Conservation (phyloP, 2,797 vertebrate species). For the Darevskia mixta region DNA sequence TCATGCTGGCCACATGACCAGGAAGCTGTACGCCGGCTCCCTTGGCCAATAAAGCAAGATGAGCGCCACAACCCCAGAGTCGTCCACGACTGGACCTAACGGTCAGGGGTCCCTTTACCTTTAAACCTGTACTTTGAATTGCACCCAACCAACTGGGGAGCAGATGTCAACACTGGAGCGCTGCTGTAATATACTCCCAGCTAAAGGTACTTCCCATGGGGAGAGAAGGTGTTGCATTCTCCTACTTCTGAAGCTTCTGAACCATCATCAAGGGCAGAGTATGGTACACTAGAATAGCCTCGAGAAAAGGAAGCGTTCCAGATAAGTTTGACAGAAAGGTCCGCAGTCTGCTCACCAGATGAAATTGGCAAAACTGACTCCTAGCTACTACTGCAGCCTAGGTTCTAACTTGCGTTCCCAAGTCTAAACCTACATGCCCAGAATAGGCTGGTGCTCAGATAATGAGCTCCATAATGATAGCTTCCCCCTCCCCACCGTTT, state of each 20-base stretch:
- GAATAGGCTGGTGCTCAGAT: too few species aligned
- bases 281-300: neutral
- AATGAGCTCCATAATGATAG: too few species aligned
- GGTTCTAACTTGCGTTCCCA: neutral
- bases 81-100: too few species aligned
- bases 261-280: neutral
- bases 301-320: neutral
- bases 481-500: too few species aligned
- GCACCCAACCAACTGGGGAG: neutral
- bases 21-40: too few species aligned
- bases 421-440: neutral
- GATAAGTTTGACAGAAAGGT: neutral
- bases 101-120: too few species aligned
- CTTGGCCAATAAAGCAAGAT: too few species aligned
- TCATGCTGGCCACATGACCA: too few species aligned
- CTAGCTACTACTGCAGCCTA: neutral
- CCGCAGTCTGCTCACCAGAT: neutral
- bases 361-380: neutral
- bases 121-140: neutral
- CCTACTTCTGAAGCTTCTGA: neutral
- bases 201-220: neutral
- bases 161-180: neutral
- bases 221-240: neutral
- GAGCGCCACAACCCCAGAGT: too few species aligned
- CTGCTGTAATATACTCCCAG: neutral